Base-by-base conservation (phyloP, 2,888 invertebrate genomes). In the Ormia ochracea region DNA sequence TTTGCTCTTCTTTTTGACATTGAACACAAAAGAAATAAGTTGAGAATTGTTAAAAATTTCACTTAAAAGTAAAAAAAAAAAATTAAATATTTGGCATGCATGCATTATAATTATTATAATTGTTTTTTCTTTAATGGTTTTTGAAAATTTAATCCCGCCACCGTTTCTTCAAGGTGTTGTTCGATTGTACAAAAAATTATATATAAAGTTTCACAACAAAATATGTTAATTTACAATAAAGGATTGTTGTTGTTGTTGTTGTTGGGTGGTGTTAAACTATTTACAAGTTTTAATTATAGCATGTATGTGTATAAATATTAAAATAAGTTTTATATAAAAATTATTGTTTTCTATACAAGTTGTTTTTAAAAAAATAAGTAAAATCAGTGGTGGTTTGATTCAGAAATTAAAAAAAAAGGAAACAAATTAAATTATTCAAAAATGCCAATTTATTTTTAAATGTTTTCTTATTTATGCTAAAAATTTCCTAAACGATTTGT, bases 221-320 rank as follows among this genome's bases (percentile, higher is more conserved):
- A 59, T 63, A 43, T 63, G 76, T 80, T 80, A 80, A 82, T 79
- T 79, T 82, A 82, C 81, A 82, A 72, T 76, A 59, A 50, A 58
- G 59, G 50, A 28, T 59, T 38, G 23, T 33, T 31, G 26, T 41
- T 61, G 21, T 75, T 45, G 54, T 61, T 68, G 54, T 76, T 72
- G n/a, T n/a, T 21, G 70, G 69, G 31, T 76, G 80, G 38, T 80
- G 76, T 77, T 81, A 72, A 70, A 72, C 63, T 81, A 79, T 78
- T 78, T 81, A 81, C 78, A 81, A 38, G 73, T 77, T 65, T 52
- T 56, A 68, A 52, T 66, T 66, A 28, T 52, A 12, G 14, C 12
- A 43, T 41, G 28, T 38, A 38, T 5, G 50, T 65, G 65, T 65
- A 38, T 54, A 41, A 50, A 58, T 36, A 63, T 69, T 74, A 52